Evolutionary conservation across 1,140 invertebrate genomes (phyloP).

Genomic region (Argopecten irradians): DNA sequence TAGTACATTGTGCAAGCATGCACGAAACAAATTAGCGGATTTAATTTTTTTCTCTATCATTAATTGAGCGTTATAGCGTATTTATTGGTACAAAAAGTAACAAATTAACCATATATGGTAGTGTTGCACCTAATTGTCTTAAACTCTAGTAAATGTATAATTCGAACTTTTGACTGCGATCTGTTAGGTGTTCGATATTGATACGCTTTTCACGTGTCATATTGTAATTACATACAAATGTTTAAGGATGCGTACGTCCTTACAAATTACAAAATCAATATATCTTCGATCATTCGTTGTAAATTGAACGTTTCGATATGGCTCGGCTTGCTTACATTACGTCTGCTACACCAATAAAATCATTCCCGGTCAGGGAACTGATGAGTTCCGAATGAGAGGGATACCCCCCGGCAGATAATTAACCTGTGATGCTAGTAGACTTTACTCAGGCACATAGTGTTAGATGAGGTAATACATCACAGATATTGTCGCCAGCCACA

Average conservation of each 20-base stretch:
- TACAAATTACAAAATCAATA: conserved; percentile 5
- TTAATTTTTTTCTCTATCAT: background rate
- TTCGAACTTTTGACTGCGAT: too few relatives aligned
- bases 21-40: background rate
- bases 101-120: too few relatives aligned
- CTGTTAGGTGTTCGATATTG: too few relatives aligned
- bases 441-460: background rate
- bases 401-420: background rate
- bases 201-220: background rate
- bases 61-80: background rate
- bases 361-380: background rate
- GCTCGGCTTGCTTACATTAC: background rate
- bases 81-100: background rate
- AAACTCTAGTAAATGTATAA: too few relatives aligned
- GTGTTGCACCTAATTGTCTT: too few relatives aligned
- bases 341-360: too few relatives aligned
- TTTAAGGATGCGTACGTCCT: background rate
- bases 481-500: background rate
- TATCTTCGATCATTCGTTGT: background rate
- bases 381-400: background rate
- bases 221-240: background rate
- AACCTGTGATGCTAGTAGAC: background rate
- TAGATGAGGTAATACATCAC: background rate
- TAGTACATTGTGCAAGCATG: background rate
- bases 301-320: background rate